Evolutionary conservation across 2,888 invertebrate genomes (phyloP), one percentile per base, ranked within the genome.

Genomic region (Merodon equestris): DNA sequence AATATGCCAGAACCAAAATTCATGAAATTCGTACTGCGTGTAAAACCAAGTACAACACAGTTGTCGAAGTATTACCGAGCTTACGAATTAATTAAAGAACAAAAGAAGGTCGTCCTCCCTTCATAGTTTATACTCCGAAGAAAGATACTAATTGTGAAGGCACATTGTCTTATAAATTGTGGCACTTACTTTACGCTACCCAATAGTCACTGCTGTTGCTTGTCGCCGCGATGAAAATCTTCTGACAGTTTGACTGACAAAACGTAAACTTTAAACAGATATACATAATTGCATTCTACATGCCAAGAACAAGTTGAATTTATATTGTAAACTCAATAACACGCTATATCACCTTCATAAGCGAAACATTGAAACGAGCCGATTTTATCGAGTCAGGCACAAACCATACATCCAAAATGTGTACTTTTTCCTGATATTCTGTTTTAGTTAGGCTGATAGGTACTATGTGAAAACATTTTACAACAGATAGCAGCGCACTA

Each of bases 381-480:
- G 54, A 71, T 76, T 50, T 14, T 14, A 57, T 45, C 64, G 17
- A 44, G 45, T 17, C 44, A 19, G 12, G 61, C 70, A 71, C 38
- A 53, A 58, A 58, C 58, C 72, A 72, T 76, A 60, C 72, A 66
- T 76, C 64, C 71, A 19, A 71, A 76, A 66, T 72, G 56, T 72
- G 66, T 76, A 66, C 56, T 34, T 57, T 70, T 70, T 64, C 48
- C 48, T 38, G 19, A 10, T 12, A 18, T 14, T 14, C 10, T 14
- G 53, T 36, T 56, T 19, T 36, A 45, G 34, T 19, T 56, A 64
- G 40, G 40, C 36, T 9, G 36, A 10, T 40, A 40, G 40, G 10
- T 40, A 9, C 9, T 38, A 60, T 13, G 14, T 36, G 54, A 17
- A 9, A n/a, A 38, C n/a, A 57, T 57, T 14, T 10, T 38, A 58